Conservation (phyloP, 2,797 vertebrate genomes). For the Lerista edwardsae region DNA sequence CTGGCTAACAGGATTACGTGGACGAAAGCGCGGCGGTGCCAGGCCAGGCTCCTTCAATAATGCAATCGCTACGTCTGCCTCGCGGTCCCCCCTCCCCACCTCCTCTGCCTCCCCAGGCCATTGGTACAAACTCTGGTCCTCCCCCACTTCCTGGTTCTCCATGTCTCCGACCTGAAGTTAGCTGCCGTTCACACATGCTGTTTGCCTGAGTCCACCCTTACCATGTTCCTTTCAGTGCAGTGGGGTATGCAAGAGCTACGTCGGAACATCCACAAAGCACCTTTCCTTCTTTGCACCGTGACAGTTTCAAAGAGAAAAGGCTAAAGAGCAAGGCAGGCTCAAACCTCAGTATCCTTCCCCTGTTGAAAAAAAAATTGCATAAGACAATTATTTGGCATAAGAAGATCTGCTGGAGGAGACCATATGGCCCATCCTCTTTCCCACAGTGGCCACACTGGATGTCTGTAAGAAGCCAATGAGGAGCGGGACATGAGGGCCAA, state of each 20-base stretch:
- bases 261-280: background rate
- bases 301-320: background rate
- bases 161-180: background rate
- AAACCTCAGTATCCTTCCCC: no score
- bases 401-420: no score
- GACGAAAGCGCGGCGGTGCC: constrained; percentile 79
- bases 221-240: background rate
- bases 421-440: no score
- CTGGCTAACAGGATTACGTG: constrained; percentile 99
- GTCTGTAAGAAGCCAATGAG: background rate
- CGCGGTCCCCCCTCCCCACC: constrained; percentile 67
- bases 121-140: background rate
- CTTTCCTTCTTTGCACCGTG: background rate
- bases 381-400: no score
- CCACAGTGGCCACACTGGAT: no score
- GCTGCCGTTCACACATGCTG: background rate
- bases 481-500: background rate
- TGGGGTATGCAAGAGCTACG: background rate
- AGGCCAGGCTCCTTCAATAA: constrained; percentile 77
- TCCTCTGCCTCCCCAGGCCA: constrained; percentile 24
- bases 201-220: background rate
- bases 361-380: no score
- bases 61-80: constrained; percentile 78
- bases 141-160: background rate
- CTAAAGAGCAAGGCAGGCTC: no score